Conservation (phyloP, 1,140 invertebrate genomes). For the Alviniconcha marisindica region DNA sequence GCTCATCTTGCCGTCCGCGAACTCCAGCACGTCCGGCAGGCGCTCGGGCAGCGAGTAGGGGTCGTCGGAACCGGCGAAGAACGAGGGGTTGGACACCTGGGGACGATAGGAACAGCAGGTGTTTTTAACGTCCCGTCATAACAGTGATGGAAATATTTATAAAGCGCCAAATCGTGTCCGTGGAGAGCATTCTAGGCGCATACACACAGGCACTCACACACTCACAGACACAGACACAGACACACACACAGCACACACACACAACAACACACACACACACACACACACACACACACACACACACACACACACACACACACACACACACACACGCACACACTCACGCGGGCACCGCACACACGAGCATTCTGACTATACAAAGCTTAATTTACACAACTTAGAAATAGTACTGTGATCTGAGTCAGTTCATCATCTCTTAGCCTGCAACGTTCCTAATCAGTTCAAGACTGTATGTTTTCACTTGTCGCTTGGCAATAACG, state of each 20-base stretch:
- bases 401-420: too few species aligned
- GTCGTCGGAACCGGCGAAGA: conserved; percentile 55
- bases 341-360: too few species aligned
- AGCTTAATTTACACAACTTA: too few species aligned
- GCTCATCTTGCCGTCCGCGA: conserved; percentile 45
- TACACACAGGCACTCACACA: neutral
- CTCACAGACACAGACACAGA: neutral
- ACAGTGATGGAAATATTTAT: too few species aligned
- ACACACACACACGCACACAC: neutral
- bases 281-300: neutral
- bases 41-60: conserved; percentile 56
- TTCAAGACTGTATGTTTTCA: too few species aligned
- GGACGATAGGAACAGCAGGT: neutral
- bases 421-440: too few species aligned
- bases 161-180: too few species aligned
- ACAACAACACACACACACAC: neutral
- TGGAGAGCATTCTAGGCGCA: too few species aligned
- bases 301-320: neutral
- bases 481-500: too few species aligned
- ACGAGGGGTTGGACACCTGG: conserved; percentile 51
- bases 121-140: too few species aligned
- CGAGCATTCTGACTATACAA: too few species aligned
- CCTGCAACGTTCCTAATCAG: too few species aligned
- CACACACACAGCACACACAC: neutral
- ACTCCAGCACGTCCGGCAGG: conserved; percentile 54